A percentile compares a stretch with the other conserved stretches of the same genome.
These are phyloP conservation scores for Gymnocheta viridis DNA, from an alignment of 2,888 invertebrate species.

Conservation along the genomic window DNA sequence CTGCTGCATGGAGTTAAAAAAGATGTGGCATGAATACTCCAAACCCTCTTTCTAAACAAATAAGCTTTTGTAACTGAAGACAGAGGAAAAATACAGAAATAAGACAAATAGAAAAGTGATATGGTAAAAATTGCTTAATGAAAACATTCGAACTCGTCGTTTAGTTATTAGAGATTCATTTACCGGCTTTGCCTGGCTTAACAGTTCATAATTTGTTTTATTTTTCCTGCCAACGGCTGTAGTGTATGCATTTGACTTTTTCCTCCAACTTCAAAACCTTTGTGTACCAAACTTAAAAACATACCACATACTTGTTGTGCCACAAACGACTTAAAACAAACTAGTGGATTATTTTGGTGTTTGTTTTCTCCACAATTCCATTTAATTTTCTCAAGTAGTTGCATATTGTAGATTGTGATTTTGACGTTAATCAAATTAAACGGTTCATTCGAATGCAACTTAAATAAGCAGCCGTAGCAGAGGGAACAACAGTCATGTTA, in stretches of 20 bases:
- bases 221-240: background rate
- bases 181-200: slow-evolving; percentile 28
- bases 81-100: slow-evolving; percentile 1
- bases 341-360: slow-evolving; percentile 24
- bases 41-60: slow-evolving; percentile 37
- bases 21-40: background rate
- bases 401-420: slow-evolving; percentile 46
- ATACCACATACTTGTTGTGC: background rate
- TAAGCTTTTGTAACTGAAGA: slow-evolving; percentile 13
- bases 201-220: slow-evolving; percentile 62
- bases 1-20: slow-evolving; percentile 3
- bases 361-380: slow-evolving; percentile 12
- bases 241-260: slow-evolving; percentile 9
- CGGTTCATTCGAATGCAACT: slow-evolving; percentile 58
- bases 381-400: slow-evolving; percentile 53
- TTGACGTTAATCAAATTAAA: slow-evolving; percentile 70
- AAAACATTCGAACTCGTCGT: slow-evolving; percentile 54
- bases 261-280: slow-evolving; percentile 28
- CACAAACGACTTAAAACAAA: slow-evolving; percentile 40
- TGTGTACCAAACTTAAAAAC: background rate
- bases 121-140: slow-evolving; percentile 59
- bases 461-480: slow-evolving; percentile 42
- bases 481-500: background rate
- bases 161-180: slow-evolving; percentile 23
- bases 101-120: slow-evolving; percentile 14